phyloP scores from a whole-genome alignment of 2,797 vertebrate species.

The Numenius phaeopus region DNA sequence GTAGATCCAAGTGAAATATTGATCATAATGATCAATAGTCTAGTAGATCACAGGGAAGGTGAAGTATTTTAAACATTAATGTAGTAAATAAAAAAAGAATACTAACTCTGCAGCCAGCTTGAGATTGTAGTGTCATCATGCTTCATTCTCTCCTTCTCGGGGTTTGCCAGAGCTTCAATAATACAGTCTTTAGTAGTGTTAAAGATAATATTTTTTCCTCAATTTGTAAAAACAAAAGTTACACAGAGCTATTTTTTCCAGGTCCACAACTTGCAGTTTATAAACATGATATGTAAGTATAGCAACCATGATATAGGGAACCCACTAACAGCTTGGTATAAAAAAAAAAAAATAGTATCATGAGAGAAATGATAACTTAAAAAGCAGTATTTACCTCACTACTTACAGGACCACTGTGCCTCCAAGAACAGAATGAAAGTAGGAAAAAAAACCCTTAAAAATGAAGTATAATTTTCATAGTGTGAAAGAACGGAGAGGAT shows the following conservation, averaged over 20 bases:
- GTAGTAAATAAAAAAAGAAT: constrained; percentile 16
- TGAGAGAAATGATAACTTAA: not conserved
- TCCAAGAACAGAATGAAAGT: not conserved
- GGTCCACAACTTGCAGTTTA: not conserved
- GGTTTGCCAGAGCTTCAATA: constrained; percentile 98
- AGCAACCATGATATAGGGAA: not conserved
- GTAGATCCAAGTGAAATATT: not conserved
- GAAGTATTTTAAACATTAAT: not conserved
- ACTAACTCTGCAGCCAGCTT: constrained; percentile 97
- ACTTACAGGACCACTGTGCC: not conserved
- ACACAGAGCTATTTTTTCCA: not conserved
- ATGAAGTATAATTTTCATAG: not conserved
- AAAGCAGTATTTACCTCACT: not conserved
- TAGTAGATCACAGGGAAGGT: not conserved
- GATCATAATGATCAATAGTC: not conserved
- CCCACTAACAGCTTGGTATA: not conserved
- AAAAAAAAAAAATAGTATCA: not conserved
- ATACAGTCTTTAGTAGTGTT: constrained; percentile 91
- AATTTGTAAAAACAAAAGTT: not conserved
- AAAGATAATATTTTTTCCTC: constrained; percentile 51
- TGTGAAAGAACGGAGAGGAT: not conserved
- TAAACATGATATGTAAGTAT: not conserved
- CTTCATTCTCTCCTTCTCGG: constrained; percentile 99
- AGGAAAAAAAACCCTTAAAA: not conserved
- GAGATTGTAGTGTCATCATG: constrained; percentile 99